Conservation (phyloP, 2,797 vertebrate genomes). For the Ammospiza maritima region DNA sequence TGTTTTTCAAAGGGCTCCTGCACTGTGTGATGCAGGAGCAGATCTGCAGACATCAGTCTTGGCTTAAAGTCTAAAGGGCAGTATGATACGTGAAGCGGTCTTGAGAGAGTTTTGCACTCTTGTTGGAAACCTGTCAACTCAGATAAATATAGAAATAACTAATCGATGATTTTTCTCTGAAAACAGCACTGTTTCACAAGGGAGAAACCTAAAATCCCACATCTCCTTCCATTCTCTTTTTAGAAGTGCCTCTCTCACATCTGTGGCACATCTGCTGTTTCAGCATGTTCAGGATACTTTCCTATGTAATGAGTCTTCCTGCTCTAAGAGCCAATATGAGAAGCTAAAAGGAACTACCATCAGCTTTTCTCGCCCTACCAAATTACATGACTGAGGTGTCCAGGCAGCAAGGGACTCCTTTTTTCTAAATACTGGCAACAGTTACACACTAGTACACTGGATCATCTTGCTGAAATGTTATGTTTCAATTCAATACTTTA, state of each 20-base stretch:
- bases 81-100: accelerated
- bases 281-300: neutral
- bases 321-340: neutral
- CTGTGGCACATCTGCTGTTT: neutral
- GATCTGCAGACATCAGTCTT: neutral
- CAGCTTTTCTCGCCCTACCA: neutral
- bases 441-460: neutral
- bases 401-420: neutral
- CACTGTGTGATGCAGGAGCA: neutral
- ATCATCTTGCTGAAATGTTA: neutral
- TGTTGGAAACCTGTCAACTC: neutral
- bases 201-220: neutral
- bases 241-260: neutral
- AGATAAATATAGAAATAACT: neutral
- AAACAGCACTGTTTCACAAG: neutral
- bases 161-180: neutral
- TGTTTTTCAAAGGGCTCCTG: neutral
- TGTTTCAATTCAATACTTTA: neutral
- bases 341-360: neutral
- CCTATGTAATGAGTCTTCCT: neutral
- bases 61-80: neutral
- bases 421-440: neutral
- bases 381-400: neutral
- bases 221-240: neutral
- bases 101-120: neutral